These are phyloP conservation scores for Eudasyphora cyanicolor DNA, from an alignment of 2,888 invertebrate species.

Conservation along the genomic window DNA sequence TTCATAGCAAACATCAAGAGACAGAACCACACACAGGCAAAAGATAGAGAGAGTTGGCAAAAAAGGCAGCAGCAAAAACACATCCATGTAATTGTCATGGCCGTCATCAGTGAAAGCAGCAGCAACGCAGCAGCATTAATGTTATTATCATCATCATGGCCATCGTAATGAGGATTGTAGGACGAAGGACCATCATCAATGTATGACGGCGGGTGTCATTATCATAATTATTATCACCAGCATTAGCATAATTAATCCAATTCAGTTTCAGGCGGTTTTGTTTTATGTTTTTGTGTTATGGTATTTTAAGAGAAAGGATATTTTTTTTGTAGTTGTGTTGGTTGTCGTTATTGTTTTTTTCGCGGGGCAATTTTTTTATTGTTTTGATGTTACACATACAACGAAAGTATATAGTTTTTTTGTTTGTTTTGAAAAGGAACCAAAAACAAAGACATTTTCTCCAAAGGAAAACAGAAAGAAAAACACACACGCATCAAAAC, in stretches of 20 bases:
- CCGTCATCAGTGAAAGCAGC: neutral
- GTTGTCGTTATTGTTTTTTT: neutral
- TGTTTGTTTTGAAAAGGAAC: slow-evolving; percentile 11
- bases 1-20: slow-evolving; percentile 17
- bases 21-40: neutral
- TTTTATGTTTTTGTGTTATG: slow-evolving; percentile 11
- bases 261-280: slow-evolving; percentile 48
- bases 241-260: slow-evolving; percentile 47
- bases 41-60: neutral
- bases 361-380: neutral
- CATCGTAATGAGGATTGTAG: neutral
- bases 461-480: slow-evolving; percentile 34
- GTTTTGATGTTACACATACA: neutral
- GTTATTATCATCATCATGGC: neutral
- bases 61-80: neutral
- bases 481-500: no score
- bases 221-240: slow-evolving; percentile 1
- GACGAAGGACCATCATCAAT: neutral
- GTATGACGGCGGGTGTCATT: neutral
- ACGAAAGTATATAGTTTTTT: neutral
- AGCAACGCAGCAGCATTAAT: neutral
- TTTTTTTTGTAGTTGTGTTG: neutral
- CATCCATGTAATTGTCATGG: neutral
- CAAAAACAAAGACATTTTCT: slow-evolving; percentile 31
- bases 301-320: slow-evolving; percentile 1